Conservation (phyloP, 2,888 invertebrate genomes). For the Drosophila mulleri region DNA sequence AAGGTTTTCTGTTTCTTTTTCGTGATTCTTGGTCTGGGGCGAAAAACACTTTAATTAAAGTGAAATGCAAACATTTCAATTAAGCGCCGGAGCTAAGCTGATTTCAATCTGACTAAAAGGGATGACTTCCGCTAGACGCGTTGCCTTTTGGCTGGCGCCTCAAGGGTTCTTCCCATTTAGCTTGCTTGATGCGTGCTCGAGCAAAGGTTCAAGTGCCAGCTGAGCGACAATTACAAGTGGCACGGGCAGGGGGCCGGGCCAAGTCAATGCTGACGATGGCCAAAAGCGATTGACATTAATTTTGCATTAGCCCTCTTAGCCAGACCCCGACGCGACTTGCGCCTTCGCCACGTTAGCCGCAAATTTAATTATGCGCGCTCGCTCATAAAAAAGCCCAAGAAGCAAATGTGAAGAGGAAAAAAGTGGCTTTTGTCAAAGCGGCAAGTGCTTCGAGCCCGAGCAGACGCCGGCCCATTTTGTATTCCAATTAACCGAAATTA, state of each 20-base stretch:
- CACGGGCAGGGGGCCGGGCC: constrained; percentile 54
- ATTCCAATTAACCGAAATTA: constrained; percentile 76
- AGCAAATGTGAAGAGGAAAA: constrained; percentile 17
- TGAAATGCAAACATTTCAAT: constrained; percentile 80
- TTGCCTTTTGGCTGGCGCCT: constrained; percentile 47
- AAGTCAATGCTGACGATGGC: constrained; percentile 42
- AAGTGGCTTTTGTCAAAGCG: constrained; percentile 40
- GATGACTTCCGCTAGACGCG: constrained; percentile 74
- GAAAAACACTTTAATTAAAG: constrained; percentile 73
- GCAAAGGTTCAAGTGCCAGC: constrained; percentile 54
- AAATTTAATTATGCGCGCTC: constrained; percentile 73
- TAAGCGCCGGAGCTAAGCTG: constrained; percentile 70
- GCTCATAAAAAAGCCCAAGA: constrained; percentile 41
- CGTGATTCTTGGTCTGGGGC: constrained; percentile 5
- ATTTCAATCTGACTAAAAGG: constrained; percentile 80
- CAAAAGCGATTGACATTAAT: constrained; percentile 71
- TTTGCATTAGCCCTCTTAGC: constrained; percentile 65
- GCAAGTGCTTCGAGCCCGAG: constrained; percentile 38
- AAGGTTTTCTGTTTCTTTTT: constrained; percentile 34
- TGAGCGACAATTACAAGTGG: constrained; percentile 60
- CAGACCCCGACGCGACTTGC: constrained; percentile 29
- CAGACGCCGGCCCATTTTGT: constrained; percentile 51
- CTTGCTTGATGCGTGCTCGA: constrained; percentile 41
- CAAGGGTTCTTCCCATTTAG: constrained; percentile 31
- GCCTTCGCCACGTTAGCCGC: constrained; percentile 62